Evolutionary conservation across 2,797 vertebrate species (phyloP).

Genomic region (Sebastes trivittatus): DNA sequence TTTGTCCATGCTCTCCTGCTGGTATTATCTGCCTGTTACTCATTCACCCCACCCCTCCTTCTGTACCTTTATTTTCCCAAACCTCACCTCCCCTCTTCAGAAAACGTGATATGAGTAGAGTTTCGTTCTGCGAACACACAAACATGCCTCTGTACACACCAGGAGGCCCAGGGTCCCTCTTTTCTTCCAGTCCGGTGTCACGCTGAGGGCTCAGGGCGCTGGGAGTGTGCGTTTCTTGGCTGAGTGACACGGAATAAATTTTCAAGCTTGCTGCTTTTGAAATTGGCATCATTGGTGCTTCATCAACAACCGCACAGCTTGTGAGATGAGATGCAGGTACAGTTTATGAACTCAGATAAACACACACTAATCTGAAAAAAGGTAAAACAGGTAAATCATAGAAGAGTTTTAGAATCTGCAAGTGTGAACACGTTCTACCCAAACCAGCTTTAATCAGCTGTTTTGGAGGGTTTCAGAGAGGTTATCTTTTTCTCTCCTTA

Average conservation of each 20-base stretch:
- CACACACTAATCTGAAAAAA: background rate
- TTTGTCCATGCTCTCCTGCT: conserved; percentile 37
- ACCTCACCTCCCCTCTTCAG: conserved; percentile 20
- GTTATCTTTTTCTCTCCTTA: background rate
- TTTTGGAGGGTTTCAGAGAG: background rate
- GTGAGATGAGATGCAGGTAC: background rate
- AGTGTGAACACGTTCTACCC: background rate
- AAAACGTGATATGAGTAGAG: conserved; percentile 14
- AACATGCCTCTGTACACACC: background rate
- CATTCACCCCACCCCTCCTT: conserved; percentile 15
- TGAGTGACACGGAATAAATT: background rate
- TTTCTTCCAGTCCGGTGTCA: background rate
- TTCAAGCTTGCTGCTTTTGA: background rate
- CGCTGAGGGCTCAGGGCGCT: background rate
- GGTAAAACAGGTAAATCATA: background rate
- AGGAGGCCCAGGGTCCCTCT: background rate
- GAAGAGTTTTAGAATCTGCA: background rate
- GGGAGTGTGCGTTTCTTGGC: conserved; percentile 7
- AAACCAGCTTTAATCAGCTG: background rate
- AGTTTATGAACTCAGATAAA: background rate
- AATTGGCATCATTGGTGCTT: background rate
- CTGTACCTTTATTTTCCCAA: background rate
- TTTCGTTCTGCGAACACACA: conserved; percentile 5
- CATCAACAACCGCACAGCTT: background rate
- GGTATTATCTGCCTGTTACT: conserved; percentile 42